Evolutionary conservation across 2,113 vertebrate species (phyloP).

Genomic region (Xerus inauris): DNA sequence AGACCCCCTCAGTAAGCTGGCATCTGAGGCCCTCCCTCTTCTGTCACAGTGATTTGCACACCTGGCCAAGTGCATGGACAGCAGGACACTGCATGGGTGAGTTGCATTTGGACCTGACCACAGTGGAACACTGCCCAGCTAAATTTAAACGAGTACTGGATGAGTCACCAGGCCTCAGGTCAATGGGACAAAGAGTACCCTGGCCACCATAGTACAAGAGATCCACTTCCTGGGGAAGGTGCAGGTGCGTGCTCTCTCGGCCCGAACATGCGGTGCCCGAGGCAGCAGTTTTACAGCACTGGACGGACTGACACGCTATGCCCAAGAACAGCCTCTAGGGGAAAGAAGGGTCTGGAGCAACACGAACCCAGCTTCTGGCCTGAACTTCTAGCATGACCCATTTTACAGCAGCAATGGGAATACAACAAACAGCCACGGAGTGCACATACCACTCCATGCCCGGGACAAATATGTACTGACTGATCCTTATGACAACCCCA

Average conservation of each 20-base stretch:
- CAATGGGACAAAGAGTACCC: conserved; percentile 71
- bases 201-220: not conserved
- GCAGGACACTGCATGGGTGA: not conserved
- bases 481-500: not conserved
- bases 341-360: not conserved
- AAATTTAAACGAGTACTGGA: conserved; percentile 65
- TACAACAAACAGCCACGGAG: not conserved
- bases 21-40: not conserved
- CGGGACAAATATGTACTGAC: not conserved
- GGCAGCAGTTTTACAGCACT: not conserved
- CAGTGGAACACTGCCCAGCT: conserved; percentile 9
- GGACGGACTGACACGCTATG: rapidly evolving
- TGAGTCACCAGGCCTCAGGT: conserved; percentile 59
- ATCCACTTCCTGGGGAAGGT: not conserved
- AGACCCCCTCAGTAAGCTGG: not conserved
- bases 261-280: rapidly evolving
- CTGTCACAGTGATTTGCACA: not conserved
- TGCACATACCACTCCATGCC: not conserved
- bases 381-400: too few species aligned
- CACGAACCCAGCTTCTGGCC: not conserved
- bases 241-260: rapidly evolving
- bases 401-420: not conserved
- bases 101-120: not conserved
- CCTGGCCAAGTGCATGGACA: not conserved
- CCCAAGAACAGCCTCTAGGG: not conserved